A percentile compares a stretch with the other conserved stretches of the same genome.
These are phyloP conservation scores for Platysternon megacephalum DNA, from an alignment of 2,113 vertebrate genomes.

Conservation along the genomic window DNA sequence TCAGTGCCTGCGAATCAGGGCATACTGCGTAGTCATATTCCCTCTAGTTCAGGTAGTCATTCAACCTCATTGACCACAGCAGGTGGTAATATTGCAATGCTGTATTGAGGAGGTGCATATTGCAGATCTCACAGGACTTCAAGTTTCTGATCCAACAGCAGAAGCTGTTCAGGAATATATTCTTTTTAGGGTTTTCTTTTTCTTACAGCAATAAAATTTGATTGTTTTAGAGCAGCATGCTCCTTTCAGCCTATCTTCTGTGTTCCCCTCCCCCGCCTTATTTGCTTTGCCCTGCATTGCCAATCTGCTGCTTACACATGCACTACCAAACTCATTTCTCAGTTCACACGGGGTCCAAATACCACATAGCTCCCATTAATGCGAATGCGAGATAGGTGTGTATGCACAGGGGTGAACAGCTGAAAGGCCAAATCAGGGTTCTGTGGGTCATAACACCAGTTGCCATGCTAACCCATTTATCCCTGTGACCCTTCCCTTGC, in stretches of 20 bases:
- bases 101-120: background rate
- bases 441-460: background rate
- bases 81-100: slow-evolving; percentile 34
- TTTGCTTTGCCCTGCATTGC: background rate
- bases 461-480: background rate
- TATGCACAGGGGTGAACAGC: fast-evolving
- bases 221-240: background rate
- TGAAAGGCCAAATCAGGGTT: background rate
- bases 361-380: background rate
- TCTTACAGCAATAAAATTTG: background rate
- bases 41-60: slow-evolving; percentile 24
- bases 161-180: background rate
- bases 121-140: background rate
- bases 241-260: background rate
- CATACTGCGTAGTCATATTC: background rate
- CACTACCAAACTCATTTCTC: background rate
- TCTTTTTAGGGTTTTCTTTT: background rate
- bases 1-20: background rate
- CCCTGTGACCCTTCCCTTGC: background rate
- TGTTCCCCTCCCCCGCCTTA: background rate
- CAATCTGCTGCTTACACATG: background rate
- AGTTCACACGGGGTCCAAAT: background rate
- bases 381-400: fast-evolving
- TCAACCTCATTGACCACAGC: slow-evolving; percentile 29
- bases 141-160: background rate